Conservation (phyloP, 2,797 vertebrate species). For the Podargus strigoides region DNA sequence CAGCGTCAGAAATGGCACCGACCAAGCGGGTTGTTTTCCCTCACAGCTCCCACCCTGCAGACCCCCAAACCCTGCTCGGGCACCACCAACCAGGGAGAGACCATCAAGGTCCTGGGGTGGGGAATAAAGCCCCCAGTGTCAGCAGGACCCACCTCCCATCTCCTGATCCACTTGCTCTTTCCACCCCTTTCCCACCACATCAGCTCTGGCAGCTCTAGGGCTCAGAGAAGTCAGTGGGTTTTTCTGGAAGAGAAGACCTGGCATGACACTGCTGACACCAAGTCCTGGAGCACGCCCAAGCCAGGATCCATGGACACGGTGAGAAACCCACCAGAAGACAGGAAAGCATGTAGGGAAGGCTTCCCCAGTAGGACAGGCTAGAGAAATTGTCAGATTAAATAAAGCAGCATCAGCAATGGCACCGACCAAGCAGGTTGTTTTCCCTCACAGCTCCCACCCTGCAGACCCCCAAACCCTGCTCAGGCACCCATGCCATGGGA, state of each 20-base stretch:
- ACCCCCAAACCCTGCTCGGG: background rate
- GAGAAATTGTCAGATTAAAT: constrained; percentile 60
- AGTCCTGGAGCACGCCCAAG: background rate
- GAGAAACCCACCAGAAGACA: background rate
- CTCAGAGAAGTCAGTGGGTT: no score
- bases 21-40: background rate
- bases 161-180: background rate
- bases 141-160: background rate
- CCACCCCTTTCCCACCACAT: background rate
- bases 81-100: background rate
- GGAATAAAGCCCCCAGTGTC: background rate
- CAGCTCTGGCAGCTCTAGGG: background rate
- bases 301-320: no score
- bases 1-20: background rate
- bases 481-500: no score
- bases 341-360: no score
- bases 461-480: background rate
- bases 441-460: background rate
- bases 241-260: background rate
- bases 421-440: background rate
- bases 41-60: background rate
- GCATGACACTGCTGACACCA: background rate
- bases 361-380: constrained; percentile 65
- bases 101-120: background rate
- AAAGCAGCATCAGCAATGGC: constrained; percentile 26